Evolutionary conservation across 2,113 vertebrate genomes (phyloP).

Genomic region (Xenotilapia leptura): DNA sequence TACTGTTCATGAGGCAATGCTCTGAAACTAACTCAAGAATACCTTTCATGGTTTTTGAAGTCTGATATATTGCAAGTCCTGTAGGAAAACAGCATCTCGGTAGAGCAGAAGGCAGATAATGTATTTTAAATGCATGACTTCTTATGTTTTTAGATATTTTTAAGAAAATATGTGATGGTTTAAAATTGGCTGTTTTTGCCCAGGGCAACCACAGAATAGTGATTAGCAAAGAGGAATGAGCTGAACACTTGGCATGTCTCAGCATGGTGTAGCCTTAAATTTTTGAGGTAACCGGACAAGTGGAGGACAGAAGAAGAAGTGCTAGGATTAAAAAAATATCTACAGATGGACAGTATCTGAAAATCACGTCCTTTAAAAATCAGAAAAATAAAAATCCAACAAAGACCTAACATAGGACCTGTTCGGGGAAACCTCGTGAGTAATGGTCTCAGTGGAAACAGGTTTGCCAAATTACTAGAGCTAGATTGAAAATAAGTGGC

Average conservation of each 20-base stretch:
- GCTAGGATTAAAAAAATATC: neutral
- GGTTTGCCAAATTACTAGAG: neutral
- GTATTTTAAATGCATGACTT: neutral
- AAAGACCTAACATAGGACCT: neutral
- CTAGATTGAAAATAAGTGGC: neutral
- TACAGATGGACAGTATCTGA: neutral
- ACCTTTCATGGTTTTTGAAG: neutral
- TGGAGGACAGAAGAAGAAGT: neutral
- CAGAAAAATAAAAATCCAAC: neutral
- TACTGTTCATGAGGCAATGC: neutral
- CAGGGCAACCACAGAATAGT: neutral
- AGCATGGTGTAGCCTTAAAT: neutral
- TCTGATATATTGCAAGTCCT: neutral
- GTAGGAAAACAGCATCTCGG: neutral
- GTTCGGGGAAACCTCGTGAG: neutral
- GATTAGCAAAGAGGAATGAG: neutral
- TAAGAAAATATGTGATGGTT: neutral
- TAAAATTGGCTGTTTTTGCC: neutral
- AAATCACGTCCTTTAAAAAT: neutral
- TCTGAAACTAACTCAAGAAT: neutral
- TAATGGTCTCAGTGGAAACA: neutral
- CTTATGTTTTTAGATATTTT: neutral
- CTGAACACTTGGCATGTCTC: neutral
- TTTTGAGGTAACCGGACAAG: fast-evolving
- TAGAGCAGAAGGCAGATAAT: neutral